Conservation (phyloP, 2,113 vertebrate species). For the Tragulus kanchil region DNA sequence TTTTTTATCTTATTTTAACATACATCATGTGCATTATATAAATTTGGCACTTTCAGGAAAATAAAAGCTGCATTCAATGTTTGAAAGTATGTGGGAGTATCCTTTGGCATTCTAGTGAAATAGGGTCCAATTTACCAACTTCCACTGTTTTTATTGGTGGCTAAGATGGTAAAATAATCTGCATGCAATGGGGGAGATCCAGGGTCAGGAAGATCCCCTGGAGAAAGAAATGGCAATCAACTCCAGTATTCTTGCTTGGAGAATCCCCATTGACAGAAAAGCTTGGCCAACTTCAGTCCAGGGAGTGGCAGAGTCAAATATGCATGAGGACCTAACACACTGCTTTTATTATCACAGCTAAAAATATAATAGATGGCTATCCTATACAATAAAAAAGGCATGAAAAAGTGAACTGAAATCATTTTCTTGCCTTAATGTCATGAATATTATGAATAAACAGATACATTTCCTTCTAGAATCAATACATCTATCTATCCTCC, state of each 20-base stretch:
- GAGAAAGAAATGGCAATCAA: too few relatives aligned
- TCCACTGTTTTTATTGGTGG: too few relatives aligned
- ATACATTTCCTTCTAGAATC: neutral
- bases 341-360: too few relatives aligned
- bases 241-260: too few relatives aligned
- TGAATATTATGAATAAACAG: neutral
- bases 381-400: neutral
- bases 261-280: too few relatives aligned
- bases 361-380: neutral
- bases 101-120: neutral
- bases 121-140: neutral
- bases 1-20: constrained; percentile 2
- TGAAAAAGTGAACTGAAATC: neutral
- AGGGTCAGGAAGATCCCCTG: too few relatives aligned
- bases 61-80: neutral
- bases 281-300: too few relatives aligned
- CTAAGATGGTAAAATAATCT: too few relatives aligned
- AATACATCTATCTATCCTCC: neutral
- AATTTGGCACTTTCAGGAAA: neutral
- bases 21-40: neutral
- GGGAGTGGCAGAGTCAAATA: too few relatives aligned
- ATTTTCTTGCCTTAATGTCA: neutral
- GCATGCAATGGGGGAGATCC: too few relatives aligned
- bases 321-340: too few relatives aligned
- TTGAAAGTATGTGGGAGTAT: neutral